These are phyloP conservation scores for Phlogophora meticulosa DNA, from an alignment of 2,888 invertebrate genomes.

Conservation along the genomic window DNA sequence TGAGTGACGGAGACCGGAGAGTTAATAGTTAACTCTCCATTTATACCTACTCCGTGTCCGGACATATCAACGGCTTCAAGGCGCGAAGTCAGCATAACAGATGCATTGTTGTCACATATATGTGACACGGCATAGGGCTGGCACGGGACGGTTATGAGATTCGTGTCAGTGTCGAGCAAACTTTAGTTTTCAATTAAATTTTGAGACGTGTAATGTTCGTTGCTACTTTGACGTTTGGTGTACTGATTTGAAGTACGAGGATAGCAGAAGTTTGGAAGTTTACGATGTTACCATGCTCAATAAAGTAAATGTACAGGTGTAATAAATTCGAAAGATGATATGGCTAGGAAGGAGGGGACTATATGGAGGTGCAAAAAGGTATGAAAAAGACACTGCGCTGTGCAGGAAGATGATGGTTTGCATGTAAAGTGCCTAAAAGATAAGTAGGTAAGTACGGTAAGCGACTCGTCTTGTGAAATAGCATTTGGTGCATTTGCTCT, in stretches of 20 bases:
- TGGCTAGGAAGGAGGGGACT: too few relatives aligned
- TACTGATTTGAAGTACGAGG: slow-evolving; percentile 7
- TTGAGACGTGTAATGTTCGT: slow-evolving; percentile 16
- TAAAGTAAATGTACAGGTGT: background rate
- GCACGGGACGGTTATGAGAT: slow-evolving; percentile 30
- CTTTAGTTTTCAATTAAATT: slow-evolving; percentile 54
- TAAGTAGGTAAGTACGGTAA: background rate
- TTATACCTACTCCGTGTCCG: slow-evolving; percentile 23
- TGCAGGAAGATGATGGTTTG: too few relatives aligned
- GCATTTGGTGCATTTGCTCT: slow-evolving; percentile 26
- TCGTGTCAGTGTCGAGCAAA: slow-evolving; percentile 33
- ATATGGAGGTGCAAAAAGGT: too few relatives aligned
- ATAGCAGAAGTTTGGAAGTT: slow-evolving; percentile 3
- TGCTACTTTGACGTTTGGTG: slow-evolving; percentile 9
- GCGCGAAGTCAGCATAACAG: slow-evolving; percentile 59
- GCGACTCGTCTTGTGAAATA: slow-evolving; percentile 19
- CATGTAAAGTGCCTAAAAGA: background rate
- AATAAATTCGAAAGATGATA: too few relatives aligned
- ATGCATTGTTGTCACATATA: slow-evolving; percentile 83
- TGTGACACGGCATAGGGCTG: slow-evolving; percentile 68
- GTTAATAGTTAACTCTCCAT: slow-evolving; percentile 34
- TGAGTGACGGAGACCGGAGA: too few relatives aligned
- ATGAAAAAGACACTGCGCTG: too few relatives aligned
- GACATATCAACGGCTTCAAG: slow-evolving; percentile 49
- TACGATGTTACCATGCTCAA: background rate